phyloP scores from a whole-genome alignment of 2,797 vertebrate species.

The Enteromius treurensis region DNA sequence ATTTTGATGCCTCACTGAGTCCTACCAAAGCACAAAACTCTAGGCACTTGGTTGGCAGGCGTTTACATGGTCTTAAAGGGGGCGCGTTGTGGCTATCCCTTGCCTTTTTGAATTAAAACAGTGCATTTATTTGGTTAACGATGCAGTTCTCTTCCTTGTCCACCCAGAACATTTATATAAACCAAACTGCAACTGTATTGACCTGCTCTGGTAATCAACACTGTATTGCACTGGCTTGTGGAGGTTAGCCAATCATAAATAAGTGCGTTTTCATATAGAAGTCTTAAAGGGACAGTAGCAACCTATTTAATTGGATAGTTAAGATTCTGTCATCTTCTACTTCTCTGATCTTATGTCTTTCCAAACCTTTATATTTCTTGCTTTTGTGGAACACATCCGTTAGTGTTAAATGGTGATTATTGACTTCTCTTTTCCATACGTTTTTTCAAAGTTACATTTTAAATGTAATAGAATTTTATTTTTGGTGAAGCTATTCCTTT shows the following conservation, averaged over 20 bases:
- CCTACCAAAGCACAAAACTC: conserved; percentile 54
- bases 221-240: background rate
- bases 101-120: background rate
- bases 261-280: background rate
- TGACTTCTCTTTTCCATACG: background rate
- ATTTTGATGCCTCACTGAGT: conserved; percentile 40
- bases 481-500: background rate
- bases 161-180: background rate
- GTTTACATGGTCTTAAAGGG: conserved; percentile 7
- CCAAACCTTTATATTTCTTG: background rate
- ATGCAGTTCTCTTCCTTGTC: background rate
- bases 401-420: background rate
- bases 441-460: background rate
- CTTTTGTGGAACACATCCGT: background rate
- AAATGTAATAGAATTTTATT: background rate
- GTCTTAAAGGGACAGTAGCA: conserved; percentile 1
- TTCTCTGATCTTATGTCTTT: background rate
- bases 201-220: background rate
- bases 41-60: conserved; percentile 40
- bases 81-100: background rate
- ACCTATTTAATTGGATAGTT: background rate
- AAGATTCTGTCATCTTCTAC: background rate
- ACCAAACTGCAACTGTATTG: background rate
- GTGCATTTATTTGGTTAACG: background rate
- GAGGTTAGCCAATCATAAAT: conserved; percentile 13